Evolutionary conservation across 2,888 invertebrate species (phyloP).

Genomic region (Diarsia mendica): DNA sequence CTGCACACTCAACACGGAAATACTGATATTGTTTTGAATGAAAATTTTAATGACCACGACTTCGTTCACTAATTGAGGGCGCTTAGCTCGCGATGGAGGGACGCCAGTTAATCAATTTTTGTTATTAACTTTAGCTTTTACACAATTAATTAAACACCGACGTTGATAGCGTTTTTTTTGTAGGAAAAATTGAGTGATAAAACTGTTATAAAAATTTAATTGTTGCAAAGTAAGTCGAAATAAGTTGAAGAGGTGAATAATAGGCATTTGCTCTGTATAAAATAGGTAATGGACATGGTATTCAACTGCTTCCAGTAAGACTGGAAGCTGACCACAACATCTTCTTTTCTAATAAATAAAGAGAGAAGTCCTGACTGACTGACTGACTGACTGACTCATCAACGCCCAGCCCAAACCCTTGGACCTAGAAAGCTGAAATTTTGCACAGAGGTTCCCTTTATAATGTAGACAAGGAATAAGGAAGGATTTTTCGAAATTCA

Average conservation of each 20-base stretch:
- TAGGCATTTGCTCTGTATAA: too few relatives aligned
- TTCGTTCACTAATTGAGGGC: slow-evolving; percentile 82
- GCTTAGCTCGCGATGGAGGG: slow-evolving; percentile 75
- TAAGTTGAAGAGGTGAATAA: too few relatives aligned
- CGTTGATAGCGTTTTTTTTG: not conserved
- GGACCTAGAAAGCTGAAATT: too few relatives aligned
- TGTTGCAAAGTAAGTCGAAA: too few relatives aligned
- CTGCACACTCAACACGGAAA: slow-evolving; percentile 74
- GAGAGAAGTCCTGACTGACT: too few relatives aligned
- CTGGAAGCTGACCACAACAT: not conserved
- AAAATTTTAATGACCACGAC: slow-evolving; percentile 86
- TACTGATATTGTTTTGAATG: slow-evolving; percentile 87
- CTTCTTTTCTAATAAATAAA: too few relatives aligned
- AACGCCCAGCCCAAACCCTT: too few relatives aligned
- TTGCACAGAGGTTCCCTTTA: too few relatives aligned
- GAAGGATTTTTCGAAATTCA: too few relatives aligned
- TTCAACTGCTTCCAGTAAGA: not conserved
- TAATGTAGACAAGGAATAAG: too few relatives aligned
- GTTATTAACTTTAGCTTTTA: slow-evolving; percentile 71
- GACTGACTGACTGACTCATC: too few relatives aligned
- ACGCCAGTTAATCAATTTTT: slow-evolving; percentile 79
- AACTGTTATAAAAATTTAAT: not conserved
- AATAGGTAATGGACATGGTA: not conserved
- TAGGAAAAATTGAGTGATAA: not conserved
- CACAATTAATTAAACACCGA: slow-evolving; percentile 45